Evolutionary conservation across 2,797 vertebrate species (phyloP).

Genomic region (Crenuchus spilurus): DNA sequence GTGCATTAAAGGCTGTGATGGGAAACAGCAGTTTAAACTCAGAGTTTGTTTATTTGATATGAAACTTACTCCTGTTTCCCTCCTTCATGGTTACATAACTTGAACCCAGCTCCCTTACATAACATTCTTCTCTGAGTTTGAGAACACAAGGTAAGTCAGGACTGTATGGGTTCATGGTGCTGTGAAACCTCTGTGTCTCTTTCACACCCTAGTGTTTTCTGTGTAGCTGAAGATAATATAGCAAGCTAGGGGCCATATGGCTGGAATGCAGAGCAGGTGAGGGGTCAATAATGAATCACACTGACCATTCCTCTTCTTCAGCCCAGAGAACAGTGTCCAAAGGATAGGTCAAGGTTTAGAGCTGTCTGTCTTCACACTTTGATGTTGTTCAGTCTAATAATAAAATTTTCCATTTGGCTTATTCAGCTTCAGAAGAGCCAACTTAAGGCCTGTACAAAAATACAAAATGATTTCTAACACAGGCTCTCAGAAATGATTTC

Average conservation of each 20-base stretch:
- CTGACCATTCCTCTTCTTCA: conserved; percentile 4
- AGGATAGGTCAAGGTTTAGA: conserved; percentile 33
- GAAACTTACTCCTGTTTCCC: conserved; percentile 22
- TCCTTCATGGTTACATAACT: conserved; percentile 35
- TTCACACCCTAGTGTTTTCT: conserved; percentile 3
- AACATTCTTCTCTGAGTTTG: conserved; percentile 28
- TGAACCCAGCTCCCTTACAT: conserved; percentile 23
- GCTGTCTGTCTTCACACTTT: background rate
- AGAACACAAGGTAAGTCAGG: conserved; percentile 36
- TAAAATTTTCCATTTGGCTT: background rate
- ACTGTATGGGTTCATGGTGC: conserved; percentile 11
- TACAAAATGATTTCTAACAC: background rate
- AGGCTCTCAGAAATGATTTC: too few species aligned
- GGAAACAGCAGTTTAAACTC: conserved; percentile 38
- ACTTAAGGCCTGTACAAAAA: background rate
- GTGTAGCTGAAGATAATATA: conserved; percentile 7
- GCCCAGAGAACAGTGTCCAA: conserved; percentile 10
- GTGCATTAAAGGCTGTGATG: conserved; percentile 37
- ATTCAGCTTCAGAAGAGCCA: background rate
- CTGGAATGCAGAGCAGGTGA: conserved; percentile 45
- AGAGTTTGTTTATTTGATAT: conserved; percentile 51
- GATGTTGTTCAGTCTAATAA: background rate
- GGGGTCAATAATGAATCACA: conserved; percentile 33
- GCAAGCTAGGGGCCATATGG: conserved; percentile 20
- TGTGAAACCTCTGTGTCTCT: conserved; percentile 6